phyloP scores from a whole-genome alignment of 1,140 invertebrate genomes.

The Drosophila sproati region DNA sequence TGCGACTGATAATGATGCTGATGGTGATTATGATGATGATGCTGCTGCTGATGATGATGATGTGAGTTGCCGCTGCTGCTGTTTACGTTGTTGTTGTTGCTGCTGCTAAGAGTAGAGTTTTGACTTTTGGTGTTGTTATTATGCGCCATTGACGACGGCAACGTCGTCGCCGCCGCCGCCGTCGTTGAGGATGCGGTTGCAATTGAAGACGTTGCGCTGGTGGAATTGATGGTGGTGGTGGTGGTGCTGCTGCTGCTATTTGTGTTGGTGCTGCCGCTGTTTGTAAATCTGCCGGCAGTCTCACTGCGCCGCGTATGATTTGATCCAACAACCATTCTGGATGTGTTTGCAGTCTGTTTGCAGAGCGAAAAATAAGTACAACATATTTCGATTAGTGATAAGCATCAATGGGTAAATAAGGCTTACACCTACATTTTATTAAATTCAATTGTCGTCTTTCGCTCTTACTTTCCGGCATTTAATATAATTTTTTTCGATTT shows the following conservation, averaged over 20 bases:
- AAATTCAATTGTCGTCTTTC: neutral
- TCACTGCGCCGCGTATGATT: conserved; percentile 80
- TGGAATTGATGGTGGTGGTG: conserved; percentile 56
- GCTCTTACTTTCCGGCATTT: no score
- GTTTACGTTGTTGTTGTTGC: conserved; percentile 32
- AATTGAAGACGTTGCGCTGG: conserved; percentile 69
- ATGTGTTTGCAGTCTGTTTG: conserved; percentile 63
- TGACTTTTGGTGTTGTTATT: conserved; percentile 58
- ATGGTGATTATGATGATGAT: conserved; percentile 20
- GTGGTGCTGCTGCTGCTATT: conserved; percentile 31
- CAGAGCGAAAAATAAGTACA: neutral
- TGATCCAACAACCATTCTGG: conserved; percentile 84
- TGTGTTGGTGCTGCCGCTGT: conserved; percentile 40
- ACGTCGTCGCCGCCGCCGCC: conserved; percentile 42
- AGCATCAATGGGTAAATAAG: neutral
- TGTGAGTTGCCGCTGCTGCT: conserved; percentile 33
- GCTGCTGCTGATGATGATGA: conserved; percentile 28
- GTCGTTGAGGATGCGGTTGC: conserved; percentile 46
- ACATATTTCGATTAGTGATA: neutral
- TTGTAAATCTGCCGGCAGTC: conserved; percentile 75
- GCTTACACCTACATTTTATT: no score
- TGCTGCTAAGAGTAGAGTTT: conserved; percentile 42
- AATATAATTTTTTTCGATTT: conserved; percentile 1
- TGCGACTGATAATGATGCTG: conserved; percentile 34
- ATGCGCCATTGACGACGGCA: conserved; percentile 73